Conservation (phyloP, 2,888 invertebrate species). For the Drosophila aldrichi region DNA sequence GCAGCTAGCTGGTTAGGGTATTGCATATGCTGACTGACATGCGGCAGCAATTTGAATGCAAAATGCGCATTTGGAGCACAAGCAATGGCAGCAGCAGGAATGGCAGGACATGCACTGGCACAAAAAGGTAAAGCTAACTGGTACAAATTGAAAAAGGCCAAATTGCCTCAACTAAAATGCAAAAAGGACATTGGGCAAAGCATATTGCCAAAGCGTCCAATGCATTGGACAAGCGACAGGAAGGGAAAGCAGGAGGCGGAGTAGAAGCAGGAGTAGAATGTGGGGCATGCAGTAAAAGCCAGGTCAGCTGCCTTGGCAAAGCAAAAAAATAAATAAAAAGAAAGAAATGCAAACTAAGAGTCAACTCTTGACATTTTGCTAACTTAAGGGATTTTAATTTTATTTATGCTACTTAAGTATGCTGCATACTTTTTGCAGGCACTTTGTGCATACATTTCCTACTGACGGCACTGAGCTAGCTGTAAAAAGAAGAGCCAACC, state of each 20-base stretch:
- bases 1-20: constrained; percentile 11
- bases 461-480: not conserved
- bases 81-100: constrained; percentile 28
- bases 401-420: constrained; percentile 40
- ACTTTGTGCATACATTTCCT: not conserved
- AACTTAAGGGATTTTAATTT: constrained; percentile 48
- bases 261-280: not conserved
- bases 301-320: constrained; percentile 3
- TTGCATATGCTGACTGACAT: constrained; percentile 73
- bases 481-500: not conserved
- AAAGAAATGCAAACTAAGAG: not conserved
- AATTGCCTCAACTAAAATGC: constrained; percentile 67
- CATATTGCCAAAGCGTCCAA: constrained; percentile 44
- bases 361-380: constrained; percentile 37
- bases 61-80: constrained; percentile 55
- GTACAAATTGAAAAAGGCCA: constrained; percentile 62
- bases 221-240: constrained; percentile 19
- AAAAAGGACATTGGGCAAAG: constrained; percentile 62
- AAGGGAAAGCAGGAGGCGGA: not conserved
- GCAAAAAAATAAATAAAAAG: not conserved
- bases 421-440: constrained; percentile 10
- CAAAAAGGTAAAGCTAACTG: constrained; percentile 27
- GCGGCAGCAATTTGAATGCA: constrained; percentile 69
- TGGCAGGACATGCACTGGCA: constrained; percentile 19
- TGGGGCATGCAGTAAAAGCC: not conserved